phyloP scores from a whole-genome alignment of 2,113 vertebrate genomes.

The Thinocorus orbignyianus region DNA sequence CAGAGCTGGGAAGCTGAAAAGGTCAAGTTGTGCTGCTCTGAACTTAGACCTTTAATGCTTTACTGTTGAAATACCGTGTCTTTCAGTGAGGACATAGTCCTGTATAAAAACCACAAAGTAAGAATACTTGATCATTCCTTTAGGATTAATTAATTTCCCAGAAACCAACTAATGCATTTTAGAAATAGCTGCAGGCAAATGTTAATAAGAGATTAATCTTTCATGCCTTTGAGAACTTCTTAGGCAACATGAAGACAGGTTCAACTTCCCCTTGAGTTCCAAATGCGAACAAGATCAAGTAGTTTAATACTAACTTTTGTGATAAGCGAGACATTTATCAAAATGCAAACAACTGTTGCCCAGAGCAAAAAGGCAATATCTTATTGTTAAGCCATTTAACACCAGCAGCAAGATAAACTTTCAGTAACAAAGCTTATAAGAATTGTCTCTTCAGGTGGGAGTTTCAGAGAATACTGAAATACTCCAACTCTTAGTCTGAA shows the following conservation, averaged over 20 bases:
- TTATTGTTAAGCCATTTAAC: not conserved
- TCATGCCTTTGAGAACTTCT: constrained; percentile 31
- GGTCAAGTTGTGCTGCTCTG: constrained; percentile 8
- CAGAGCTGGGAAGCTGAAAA: not conserved
- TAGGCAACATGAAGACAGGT: constrained; percentile 15
- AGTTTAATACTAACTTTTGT: not conserved
- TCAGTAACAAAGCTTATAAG: not conserved
- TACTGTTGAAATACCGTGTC: not conserved
- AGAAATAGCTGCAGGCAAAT: constrained; percentile 50
- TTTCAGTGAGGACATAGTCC: not conserved
- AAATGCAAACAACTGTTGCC: not conserved
- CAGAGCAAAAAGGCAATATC: not conserved
- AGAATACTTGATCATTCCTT: constrained; percentile 40
- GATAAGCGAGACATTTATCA: not conserved
- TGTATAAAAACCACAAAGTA: constrained; percentile 4
- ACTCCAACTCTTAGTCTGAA: not conserved
- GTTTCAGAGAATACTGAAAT: not conserved
- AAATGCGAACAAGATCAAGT: not conserved
- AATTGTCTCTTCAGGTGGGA: not conserved
- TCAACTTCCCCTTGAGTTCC: not conserved
- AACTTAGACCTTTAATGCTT: not conserved
- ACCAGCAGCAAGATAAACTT: not conserved
- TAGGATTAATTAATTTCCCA: constrained; percentile 60
- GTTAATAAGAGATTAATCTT: constrained; percentile 61
- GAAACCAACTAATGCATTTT: constrained; percentile 42